Evolutionary conservation across 2,797 vertebrate genomes (phyloP), one percentile per base, ranked within the genome.

Genomic region (Acanthiza pusilla): DNA sequence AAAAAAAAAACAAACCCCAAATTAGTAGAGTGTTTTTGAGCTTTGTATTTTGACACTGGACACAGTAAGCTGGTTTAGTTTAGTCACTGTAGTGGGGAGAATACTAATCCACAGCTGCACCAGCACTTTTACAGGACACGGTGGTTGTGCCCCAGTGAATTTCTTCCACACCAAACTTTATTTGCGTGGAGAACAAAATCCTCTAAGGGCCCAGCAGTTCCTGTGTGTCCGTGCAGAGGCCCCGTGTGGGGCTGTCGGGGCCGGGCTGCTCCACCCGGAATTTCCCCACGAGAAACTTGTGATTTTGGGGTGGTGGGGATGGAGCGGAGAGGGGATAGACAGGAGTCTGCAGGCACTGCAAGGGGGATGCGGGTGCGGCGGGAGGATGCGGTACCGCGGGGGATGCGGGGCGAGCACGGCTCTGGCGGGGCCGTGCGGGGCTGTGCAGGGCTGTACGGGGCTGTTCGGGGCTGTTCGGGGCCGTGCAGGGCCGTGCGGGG

Each of bases 141-240:
- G 5, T 5, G 32, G 50, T 13, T 65, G 72, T 55, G 48, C 38
- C 42, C 47, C 61, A 43, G 40, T 6, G 45, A 77, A 53, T 67
- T 13, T 4, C 45, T 75, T 47, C 36, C 8, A 0, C 23, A 32
- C 25, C 70, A 57, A 61, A 72, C 42, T 90, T 51, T 16, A 63
- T 50, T 48, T 1, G 0, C 0, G 0, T 11, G 48, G 13, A 47
- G 51, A 51, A 51, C 15, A n/a, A 80, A 71, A 50, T 14, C 66
- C 30, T 19, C 0, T 1, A 5, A 19, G 23, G 45, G 14, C 10
- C 16, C 29, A 3, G 23, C 26, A 19, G 19, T 4, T 43, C 22
- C 50, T 7, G 1, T 0, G 43, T 32, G 43, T 11, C 48, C 0
- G 2, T 30, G 38, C 0, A 0, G 54, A 5, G 16, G 36, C 27